These are phyloP conservation scores for Sebastes trivittatus DNA, from an alignment of 2,797 vertebrate genomes.

Conservation along the genomic window DNA sequence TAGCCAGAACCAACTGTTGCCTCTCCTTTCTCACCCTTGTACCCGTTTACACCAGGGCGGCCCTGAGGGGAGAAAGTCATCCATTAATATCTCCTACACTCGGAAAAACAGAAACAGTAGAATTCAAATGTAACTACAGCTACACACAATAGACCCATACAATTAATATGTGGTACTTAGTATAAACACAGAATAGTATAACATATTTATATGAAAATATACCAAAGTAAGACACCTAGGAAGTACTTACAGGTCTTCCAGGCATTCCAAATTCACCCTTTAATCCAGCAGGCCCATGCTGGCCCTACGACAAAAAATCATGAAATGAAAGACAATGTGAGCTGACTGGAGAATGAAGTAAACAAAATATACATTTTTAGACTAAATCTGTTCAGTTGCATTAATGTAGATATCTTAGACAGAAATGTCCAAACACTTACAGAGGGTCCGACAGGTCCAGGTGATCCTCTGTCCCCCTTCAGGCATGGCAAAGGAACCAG, in stretches of 20 bases:
- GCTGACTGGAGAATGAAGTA: not conserved
- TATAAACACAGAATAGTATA: not conserved
- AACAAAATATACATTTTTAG: not conserved
- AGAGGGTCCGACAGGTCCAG: constrained; percentile 78
- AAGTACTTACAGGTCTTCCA: constrained; percentile 91
- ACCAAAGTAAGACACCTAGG: not conserved
- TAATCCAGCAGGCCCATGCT: constrained; percentile 80
- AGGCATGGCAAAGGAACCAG: not conserved
- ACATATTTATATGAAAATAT: not conserved
- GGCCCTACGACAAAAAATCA: constrained; percentile 69
- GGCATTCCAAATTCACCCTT: constrained; percentile 98
- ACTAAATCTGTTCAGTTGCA: not conserved
- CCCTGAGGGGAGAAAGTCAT: constrained; percentile 79
- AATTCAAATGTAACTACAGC: not conserved
- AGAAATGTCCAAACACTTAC: constrained; percentile 64
- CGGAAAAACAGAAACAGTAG: not conserved
- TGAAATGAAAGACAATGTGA: not conserved
- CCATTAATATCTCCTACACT: not conserved
- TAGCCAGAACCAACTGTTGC: constrained; percentile 64
- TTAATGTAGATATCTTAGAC: not conserved
- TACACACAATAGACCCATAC: not conserved
- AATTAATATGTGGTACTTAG: not conserved
- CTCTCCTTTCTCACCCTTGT: constrained; percentile 96
- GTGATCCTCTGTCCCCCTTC: constrained; percentile 79
- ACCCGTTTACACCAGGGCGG: constrained; percentile 92